Conservation (phyloP, 1,140 invertebrate species). For the Leptopilina boulardi region DNA sequence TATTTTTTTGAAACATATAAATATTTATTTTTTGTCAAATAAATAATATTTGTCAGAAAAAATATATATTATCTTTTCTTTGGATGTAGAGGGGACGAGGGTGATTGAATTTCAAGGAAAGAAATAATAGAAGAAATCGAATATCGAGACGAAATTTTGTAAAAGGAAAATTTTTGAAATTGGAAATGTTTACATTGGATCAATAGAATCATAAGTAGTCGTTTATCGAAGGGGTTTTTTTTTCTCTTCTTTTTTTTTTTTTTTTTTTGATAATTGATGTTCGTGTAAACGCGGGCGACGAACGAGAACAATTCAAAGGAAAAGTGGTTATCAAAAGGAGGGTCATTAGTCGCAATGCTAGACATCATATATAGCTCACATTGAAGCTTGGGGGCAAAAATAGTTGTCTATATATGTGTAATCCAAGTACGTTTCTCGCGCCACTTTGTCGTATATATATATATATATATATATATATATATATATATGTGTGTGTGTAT, state of each 20-base stretch:
- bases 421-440: neutral
- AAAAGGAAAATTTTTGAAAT: neutral
- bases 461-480: too few relatives aligned
- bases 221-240: constrained; percentile 1
- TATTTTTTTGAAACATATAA: too few relatives aligned
- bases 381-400: constrained; percentile 20
- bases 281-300: neutral
- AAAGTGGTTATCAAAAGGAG: constrained; percentile 31
- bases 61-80: too few relatives aligned
- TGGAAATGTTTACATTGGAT: constrained; percentile 1
- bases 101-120: neutral
- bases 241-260: too few relatives aligned
- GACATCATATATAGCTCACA: neutral
- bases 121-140: neutral
- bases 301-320: constrained; percentile 2
- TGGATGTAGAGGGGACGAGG: too few relatives aligned
- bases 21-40: too few relatives aligned
- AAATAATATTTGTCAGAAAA: too few relatives aligned
- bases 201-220: constrained; percentile 6
- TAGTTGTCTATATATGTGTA: neutral
- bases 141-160: neutral
- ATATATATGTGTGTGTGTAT: too few relatives aligned
- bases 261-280: constrained; percentile 12
- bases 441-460: neutral
- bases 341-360: constrained; percentile 20